Base-by-base conservation (phyloP, 2,888 invertebrate species). In the Drosophila nigritarsus region DNA sequence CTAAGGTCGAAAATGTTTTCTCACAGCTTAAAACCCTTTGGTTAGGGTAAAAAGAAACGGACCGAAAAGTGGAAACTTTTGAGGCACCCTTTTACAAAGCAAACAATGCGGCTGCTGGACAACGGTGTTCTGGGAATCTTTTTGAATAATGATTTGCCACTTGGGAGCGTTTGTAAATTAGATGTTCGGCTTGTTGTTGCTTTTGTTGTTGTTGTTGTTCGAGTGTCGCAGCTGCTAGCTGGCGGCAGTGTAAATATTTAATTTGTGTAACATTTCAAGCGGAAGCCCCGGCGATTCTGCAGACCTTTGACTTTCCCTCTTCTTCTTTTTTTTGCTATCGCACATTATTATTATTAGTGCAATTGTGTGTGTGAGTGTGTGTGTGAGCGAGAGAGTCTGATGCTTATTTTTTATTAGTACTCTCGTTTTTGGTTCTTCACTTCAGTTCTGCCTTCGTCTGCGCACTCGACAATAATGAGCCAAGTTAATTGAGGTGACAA, bases 91-190 rank as follows among this genome's bases (percentile, higher is more conserved):
- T 78, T 82, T 66, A 71, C 67, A 76, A 83, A 76, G 81, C 73
- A 80, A 81, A 78, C 72, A 77, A 78, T 80, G 74, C 55, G 67
- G 69, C 69, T 55, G 73, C 68, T 66, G 73, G 73, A 72, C 64
- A 68, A 67, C 79, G 61, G 64, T 66, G 53, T 54, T 65, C 62
- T 51, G 82, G 62, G 78, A 78, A 69, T 80, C 75, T 86, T 81
- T 74, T 66, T 86, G 86, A 83, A 88, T 86, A 86, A 88, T 88
- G 84, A 86, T 88, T 89, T 88, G 89, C 82, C 89, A 87, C 87
- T 88, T 88, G 86, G 86, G 89, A 88, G 89, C 80, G 59, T 81
- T 87, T 87, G 86, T 87, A 87, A 87, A 88, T 88, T 88, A 87
- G 86, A 88, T 75, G 75, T 87, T 66, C 54, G 64, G 70, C 73